Evolutionary conservation across 2,888 invertebrate genomes (phyloP).

Genomic region (Pogonocherus hispidulus): DNA sequence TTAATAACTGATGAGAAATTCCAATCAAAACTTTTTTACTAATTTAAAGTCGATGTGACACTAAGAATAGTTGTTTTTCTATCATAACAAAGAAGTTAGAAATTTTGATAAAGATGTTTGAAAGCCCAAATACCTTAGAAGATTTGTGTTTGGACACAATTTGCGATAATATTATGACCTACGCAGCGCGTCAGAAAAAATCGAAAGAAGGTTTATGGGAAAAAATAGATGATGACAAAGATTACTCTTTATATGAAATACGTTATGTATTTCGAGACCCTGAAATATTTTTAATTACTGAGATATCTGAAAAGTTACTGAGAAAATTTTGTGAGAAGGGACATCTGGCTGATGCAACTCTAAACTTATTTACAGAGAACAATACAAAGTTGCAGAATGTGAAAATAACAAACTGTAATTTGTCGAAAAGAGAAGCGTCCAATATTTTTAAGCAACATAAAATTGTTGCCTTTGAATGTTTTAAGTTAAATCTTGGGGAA

Average conservation of each 20-base stretch:
- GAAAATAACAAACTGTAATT: conserved; percentile 72
- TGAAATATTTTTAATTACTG: conserved; percentile 73
- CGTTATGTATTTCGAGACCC: conserved; percentile 69
- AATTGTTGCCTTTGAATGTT: conserved; percentile 74
- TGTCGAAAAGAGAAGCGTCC: conserved; percentile 74
- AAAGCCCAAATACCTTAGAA: conserved; percentile 75
- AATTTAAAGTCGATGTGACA: no score
- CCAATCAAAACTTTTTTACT: no score
- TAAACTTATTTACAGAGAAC: conserved; percentile 71
- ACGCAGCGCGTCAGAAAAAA: conserved; percentile 61
- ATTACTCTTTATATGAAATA: conserved; percentile 48
- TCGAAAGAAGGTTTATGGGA: conserved; percentile 50
- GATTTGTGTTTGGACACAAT: conserved; percentile 76
- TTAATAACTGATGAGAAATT: no score
- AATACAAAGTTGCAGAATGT: conserved; percentile 75
- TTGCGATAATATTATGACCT: conserved; percentile 73
- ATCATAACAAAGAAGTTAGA: conserved; percentile 26
- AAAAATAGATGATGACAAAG: conserved; percentile 47
- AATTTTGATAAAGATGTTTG: conserved; percentile 70
- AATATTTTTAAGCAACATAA: conserved; percentile 75
- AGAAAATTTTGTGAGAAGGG: conserved; percentile 72
- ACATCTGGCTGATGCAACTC: conserved; percentile 73
- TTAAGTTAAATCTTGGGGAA: conserved; percentile 71
- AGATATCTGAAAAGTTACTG: conserved; percentile 74
- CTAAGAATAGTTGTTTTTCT: no score